These are phyloP conservation scores for Phaedon cochleariae DNA, from an alignment of 2,888 invertebrate species.

Conservation along the genomic window DNA sequence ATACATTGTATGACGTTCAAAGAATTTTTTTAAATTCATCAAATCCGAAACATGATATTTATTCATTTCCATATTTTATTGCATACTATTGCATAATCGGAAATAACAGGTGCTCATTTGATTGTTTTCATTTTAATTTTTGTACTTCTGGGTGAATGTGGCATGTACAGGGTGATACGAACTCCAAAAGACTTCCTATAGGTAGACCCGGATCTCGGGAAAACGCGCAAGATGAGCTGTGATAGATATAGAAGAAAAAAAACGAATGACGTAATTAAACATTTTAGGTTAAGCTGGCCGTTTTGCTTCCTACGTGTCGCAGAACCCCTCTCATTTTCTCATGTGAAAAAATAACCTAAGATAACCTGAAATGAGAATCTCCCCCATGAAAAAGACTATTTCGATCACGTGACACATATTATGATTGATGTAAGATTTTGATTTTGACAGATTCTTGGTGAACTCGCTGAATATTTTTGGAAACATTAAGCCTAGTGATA, in stretches of 20 bases:
- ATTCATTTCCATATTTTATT: too few relatives aligned
- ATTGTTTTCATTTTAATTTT: too few relatives aligned
- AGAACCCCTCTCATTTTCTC: background rate
- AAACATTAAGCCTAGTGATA: too few relatives aligned
- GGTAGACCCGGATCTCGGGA: constrained; percentile 40
- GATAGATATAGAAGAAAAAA: constrained; percentile 54
- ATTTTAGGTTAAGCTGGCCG: constrained; percentile 49
- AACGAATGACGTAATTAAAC: constrained; percentile 60
- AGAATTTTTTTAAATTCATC: too few relatives aligned
- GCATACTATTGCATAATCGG: too few relatives aligned
- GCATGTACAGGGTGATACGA: constrained; percentile 4
- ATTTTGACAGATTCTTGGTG: background rate
- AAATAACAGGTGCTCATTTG: too few relatives aligned
- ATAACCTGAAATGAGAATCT: background rate
- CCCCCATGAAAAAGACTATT: background rate
- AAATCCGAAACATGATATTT: too few relatives aligned
- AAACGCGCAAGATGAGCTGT: constrained; percentile 56
- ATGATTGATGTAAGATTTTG: background rate
- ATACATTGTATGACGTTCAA: too few relatives aligned
- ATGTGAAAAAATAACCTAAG: background rate
- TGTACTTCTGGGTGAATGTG: too few relatives aligned
- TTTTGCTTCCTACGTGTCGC: background rate
- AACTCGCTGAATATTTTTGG: background rate
- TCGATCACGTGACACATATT: background rate
- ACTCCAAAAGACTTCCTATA: constrained; percentile 25